Base-by-base conservation (phyloP, 2,797 vertebrate species). In the Syngnathus rostellatus region DNA sequence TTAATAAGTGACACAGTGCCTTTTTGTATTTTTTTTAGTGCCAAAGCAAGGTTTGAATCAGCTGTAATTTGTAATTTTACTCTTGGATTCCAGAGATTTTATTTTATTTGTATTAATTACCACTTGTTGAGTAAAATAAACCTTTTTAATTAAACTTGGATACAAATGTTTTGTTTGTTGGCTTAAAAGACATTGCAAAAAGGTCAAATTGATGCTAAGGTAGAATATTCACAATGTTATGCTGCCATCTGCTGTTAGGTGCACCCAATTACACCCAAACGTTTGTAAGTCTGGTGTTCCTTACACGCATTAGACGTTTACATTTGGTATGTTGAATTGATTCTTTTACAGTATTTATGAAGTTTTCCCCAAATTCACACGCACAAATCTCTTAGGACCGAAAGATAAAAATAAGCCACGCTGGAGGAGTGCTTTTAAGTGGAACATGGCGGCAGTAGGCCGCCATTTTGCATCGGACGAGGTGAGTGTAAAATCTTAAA, bases 91-190 rank as follows among this genome's bases (percentile, higher is more conserved):
- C 70, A 66, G 79, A 87, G 59, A 79, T 67, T 90, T 85, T 86
- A 63, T 81, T 83, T 87, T 86, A 82, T 90, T 90, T 92, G 81
- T 90, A 87, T 85, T 75, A 76, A 85, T 83, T 76, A 82, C 84
- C 48, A 75, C 64, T 78, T 87, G 86, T 84, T 86, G 4, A 62
- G 41, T 23, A 8, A 79, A 92, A 91, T 91, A 91, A 92, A 91
- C 68, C 16, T 12, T 21, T 45, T 25, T 25, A 21, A 25, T 16
- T 45, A 62, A 45, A 2, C 21, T 62, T 41, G 58, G 31, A 31
- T 31, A 31, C 38, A 9, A 2, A 17, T 38, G 85, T 83, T 88
- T 84, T 89, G 88, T 87, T 60, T 40, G 6, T 57, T 14, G 7
- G 6, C n/a, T 31, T 53, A n/a, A 9, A 37, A 38, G 0, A 17